Conservation (phyloP, 2,113 vertebrate species). For the Spheniscus mendiculus region DNA sequence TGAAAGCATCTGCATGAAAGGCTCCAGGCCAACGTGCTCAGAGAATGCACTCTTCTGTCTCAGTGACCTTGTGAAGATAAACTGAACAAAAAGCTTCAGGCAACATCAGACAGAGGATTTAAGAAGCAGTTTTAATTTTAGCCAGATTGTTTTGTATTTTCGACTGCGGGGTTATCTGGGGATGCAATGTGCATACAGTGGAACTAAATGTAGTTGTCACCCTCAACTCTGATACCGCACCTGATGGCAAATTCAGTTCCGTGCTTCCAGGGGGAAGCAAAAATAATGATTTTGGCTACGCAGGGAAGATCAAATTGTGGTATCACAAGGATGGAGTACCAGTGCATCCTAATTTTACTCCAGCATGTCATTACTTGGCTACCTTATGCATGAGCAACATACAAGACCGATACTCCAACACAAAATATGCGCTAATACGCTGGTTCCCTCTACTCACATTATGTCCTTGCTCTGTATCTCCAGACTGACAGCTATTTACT, state of each 20-base stretch:
- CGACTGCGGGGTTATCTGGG: slow-evolving; percentile 39
- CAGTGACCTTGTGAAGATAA: slow-evolving; percentile 62
- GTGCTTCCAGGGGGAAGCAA: neutral
- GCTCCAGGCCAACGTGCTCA: slow-evolving; percentile 27
- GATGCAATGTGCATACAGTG: slow-evolving; percentile 6
- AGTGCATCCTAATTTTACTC: neutral
- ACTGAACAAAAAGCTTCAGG: slow-evolving; percentile 58
- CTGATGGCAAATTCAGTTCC: neutral
- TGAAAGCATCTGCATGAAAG: neutral
- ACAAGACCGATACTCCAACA: neutral
- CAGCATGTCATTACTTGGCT: neutral
- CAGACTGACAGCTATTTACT: neutral
- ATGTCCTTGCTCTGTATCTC: neutral
- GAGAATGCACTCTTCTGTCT: slow-evolving; percentile 56
- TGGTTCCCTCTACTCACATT: neutral
- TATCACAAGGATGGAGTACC: neutral
- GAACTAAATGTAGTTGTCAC: neutral
- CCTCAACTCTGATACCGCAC: neutral
- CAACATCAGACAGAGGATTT: slow-evolving; percentile 52
- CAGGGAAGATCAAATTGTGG: neutral
- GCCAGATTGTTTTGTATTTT: slow-evolving; percentile 57
- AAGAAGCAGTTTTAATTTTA: slow-evolving; percentile 72
- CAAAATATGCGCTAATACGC: neutral
- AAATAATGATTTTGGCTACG: neutral
- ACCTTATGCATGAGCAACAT: neutral